Evolutionary conservation across 2,797 vertebrate species (phyloP).

Genomic region (Poecilia wingei): DNA sequence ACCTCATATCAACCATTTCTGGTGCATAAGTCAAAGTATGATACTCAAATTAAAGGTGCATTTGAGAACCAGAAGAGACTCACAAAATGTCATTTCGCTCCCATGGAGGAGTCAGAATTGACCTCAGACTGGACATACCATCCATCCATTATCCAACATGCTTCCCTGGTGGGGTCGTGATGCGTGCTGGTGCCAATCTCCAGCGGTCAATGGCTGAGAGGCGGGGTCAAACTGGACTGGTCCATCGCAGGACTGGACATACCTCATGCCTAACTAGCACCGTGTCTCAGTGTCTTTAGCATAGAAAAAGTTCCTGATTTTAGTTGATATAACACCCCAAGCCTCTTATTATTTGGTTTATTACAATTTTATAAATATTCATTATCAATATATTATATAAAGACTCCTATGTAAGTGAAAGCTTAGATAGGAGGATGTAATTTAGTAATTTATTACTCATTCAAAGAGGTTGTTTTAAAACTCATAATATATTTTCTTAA

Average conservation of each 20-base stretch:
- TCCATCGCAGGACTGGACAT: too few species aligned
- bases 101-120: background rate
- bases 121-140: background rate
- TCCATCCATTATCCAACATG: too few species aligned
- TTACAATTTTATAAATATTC: background rate
- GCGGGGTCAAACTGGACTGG: too few species aligned
- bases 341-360: background rate
- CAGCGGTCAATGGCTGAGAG: too few species aligned
- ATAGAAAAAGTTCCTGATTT: background rate
- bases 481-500: background rate
- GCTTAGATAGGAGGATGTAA: background rate
- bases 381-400: background rate
- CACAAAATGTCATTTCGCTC: background rate
- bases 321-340: background rate
- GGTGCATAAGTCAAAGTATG: background rate
- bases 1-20: background rate
- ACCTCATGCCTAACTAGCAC: background rate
- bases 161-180: too few species aligned
- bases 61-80: background rate
- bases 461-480: background rate
- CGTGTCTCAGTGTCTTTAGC: background rate
- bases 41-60: background rate
- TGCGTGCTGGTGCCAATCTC: too few species aligned
- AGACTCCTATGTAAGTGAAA: too few species aligned
- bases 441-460: background rate